Conservation (phyloP, 2,888 invertebrate species). For the Pyrrhia umbra region DNA sequence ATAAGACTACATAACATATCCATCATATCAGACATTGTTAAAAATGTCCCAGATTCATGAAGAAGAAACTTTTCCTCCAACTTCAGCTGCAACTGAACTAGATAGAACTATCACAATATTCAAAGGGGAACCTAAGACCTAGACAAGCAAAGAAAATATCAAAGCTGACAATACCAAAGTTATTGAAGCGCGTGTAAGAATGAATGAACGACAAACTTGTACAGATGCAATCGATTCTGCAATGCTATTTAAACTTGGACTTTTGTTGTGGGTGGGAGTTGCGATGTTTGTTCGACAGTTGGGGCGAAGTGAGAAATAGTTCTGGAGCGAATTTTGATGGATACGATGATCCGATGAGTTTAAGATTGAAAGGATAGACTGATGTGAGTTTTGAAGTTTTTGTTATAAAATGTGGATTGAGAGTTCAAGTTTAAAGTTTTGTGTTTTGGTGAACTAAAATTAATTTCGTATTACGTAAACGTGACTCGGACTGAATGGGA, state of each 20-base stretch:
- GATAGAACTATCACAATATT: slow-evolving; percentile 21
- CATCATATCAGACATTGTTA: no score
- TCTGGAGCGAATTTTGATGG: slow-evolving; percentile 40
- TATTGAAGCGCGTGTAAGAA: slow-evolving; percentile 51
- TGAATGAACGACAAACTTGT: slow-evolving; percentile 58
- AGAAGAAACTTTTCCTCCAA: background rate
- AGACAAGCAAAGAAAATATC: slow-evolving; percentile 45
- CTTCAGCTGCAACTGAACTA: background rate
- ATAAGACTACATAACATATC: no score
- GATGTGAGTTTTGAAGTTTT: slow-evolving; percentile 38
- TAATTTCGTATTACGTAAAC: no score
- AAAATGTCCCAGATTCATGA: no score
- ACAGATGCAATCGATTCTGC: slow-evolving; percentile 57
- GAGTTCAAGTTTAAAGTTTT: slow-evolving; percentile 4
- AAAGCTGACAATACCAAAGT: slow-evolving; percentile 46
- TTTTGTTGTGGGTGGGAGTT: slow-evolving; percentile 55
- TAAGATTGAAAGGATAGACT: slow-evolving; percentile 28
- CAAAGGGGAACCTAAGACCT: slow-evolving; percentile 14
- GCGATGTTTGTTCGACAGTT: slow-evolving; percentile 33
- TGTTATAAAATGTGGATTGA: slow-evolving; percentile 7
- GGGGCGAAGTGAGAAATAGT: slow-evolving; percentile 36
- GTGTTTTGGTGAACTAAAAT: background rate
- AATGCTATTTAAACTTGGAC: slow-evolving; percentile 59
- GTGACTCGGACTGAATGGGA: no score
- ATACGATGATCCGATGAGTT: slow-evolving; percentile 48